A percentile compares a stretch with the other conserved stretches of the same genome.
Evolutionary conservation across 2,797 vertebrate species (phyloP).

Genomic region (Pseudotriccus pelzelni): DNA sequence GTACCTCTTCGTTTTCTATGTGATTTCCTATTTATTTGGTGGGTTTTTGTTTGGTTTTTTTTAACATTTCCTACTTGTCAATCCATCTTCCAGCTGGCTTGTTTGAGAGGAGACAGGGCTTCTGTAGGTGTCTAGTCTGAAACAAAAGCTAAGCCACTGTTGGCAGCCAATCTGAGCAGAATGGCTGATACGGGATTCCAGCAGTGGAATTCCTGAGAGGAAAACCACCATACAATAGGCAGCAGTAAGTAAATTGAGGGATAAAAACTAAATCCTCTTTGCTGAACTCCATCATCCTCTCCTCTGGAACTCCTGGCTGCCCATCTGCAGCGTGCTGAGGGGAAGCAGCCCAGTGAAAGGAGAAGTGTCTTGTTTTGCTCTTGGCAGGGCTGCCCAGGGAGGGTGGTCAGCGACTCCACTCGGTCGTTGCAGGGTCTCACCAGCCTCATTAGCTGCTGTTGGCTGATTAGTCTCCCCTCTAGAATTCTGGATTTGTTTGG

Average conservation of each 20-base stretch:
- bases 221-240: not conserved
- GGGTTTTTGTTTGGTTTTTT: not conserved
- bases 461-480: not conserved
- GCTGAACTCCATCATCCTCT: not conserved
- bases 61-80: not conserved
- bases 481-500: not conserved
- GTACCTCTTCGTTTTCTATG: not conserved
- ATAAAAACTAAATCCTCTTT: not conserved
- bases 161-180: not conserved
- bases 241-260: not conserved
- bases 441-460: not conserved
- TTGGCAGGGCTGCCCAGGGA: not conserved
- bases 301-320: not conserved
- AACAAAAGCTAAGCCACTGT: conserved; percentile 8
- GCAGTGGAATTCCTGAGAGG: not conserved
- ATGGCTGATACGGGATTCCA: not conserved
- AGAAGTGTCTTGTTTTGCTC: not conserved
- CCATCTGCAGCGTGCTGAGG: not conserved
- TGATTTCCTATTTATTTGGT: not conserved
- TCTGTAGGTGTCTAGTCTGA: not conserved
- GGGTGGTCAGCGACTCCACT: not conserved
- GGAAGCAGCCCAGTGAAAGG: not conserved
- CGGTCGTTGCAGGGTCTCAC: not conserved
- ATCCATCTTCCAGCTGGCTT: not conserved
- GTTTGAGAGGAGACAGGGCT: not conserved